Evolutionary conservation across 2,797 vertebrate genomes (phyloP).

Genomic region (Pseudochirops cupreus): DNA sequence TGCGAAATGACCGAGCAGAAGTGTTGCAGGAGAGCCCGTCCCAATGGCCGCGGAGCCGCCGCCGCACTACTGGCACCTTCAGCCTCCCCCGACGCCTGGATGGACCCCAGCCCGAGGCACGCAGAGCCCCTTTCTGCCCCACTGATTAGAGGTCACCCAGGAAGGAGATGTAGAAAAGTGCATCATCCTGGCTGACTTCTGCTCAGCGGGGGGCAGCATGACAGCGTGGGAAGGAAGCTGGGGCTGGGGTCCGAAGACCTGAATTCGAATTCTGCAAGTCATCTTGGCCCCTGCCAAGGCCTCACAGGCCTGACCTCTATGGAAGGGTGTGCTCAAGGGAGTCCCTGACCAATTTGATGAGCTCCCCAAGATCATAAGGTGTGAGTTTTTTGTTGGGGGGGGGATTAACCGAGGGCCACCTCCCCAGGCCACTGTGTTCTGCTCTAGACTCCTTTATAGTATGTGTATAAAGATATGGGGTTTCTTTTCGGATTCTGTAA

Average conservation of each 20-base stretch:
- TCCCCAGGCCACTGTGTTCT: background rate
- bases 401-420: background rate
- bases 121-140: conserved; percentile 37
- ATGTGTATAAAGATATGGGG: background rate
- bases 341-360: background rate
- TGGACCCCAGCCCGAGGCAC: conserved; percentile 10
- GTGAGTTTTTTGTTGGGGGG: background rate
- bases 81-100: background rate
- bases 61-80: background rate
- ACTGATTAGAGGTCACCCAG: conserved; percentile 32
- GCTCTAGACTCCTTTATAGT: background rate
- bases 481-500: background rate
- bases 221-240: background rate
- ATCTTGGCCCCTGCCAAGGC: background rate
- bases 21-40: background rate
- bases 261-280: background rate
- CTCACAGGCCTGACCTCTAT: background rate
- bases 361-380: background rate
- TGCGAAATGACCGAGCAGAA: conserved; percentile 30
- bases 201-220: background rate
- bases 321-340: background rate
- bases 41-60: background rate
- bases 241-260: background rate
- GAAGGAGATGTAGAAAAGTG: conserved; percentile 26
- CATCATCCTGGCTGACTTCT: conserved; percentile 23